Evolutionary conservation across 53 echinoderm and acorn worm genomes (phyloP).

Genomic region (Holothuria scabra): DNA sequence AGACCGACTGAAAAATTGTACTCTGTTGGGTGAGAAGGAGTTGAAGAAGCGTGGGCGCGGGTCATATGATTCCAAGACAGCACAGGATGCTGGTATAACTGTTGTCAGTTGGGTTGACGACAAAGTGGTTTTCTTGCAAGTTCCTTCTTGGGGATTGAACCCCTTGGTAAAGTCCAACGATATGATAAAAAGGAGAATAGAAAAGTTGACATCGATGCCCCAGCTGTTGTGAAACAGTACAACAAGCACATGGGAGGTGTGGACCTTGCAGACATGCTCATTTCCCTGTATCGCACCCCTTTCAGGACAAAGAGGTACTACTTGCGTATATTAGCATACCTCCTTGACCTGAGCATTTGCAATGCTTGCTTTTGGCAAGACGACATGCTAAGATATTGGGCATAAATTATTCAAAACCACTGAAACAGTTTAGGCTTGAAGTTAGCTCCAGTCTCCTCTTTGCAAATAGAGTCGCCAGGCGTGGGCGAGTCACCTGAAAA

Average conservation of each 20-base stretch:
- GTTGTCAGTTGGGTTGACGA: constrained; percentile 33
- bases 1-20: not conserved
- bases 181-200: constrained; percentile 12
- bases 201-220: constrained; percentile 12
- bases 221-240: constrained; percentile 27
- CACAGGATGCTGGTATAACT: constrained; percentile 19
- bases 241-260: constrained; percentile 26
- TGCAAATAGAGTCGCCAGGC: too few relatives aligned
- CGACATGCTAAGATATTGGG: not conserved
- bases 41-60: not conserved
- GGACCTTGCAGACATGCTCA: constrained; percentile 29
- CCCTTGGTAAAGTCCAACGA: constrained; percentile 8
- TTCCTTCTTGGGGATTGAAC: constrained; percentile 8
- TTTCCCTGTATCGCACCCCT: constrained; percentile 33
- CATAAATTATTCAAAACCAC: constrained; percentile 1
- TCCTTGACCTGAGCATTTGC: constrained; percentile 8
- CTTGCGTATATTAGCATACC: constrained; percentile 18
- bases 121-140: constrained; percentile 14
- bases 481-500: too few relatives aligned
- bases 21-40: constrained; percentile 28
- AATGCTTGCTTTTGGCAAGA: constrained; percentile 11
- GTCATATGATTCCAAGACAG: constrained; percentile 20
- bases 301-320: constrained; percentile 21
- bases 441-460: too few relatives aligned
- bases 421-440: not conserved